phyloP scores from a whole-genome alignment of 2,797 vertebrate species.

The Enteromius treurensis region DNA sequence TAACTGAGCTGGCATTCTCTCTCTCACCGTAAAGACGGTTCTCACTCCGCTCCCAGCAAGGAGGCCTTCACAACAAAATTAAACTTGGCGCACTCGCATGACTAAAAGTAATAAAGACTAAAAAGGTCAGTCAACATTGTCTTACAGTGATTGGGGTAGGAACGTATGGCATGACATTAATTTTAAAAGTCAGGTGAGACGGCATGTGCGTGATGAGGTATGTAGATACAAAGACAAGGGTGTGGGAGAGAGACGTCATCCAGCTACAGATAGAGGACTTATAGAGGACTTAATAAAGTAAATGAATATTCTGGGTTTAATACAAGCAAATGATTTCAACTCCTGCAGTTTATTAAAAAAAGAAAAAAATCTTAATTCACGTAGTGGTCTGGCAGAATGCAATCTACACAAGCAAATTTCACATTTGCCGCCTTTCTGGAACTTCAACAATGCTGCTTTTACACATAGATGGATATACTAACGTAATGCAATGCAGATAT shows the following conservation, averaged over 20 bases:
- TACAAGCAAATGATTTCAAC: background rate
- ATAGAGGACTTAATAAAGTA: constrained; percentile 2
- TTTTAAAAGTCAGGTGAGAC: constrained; percentile 37
- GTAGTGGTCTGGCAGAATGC: background rate
- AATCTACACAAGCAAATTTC: constrained; percentile 1
- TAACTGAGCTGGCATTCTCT: constrained; percentile 44
- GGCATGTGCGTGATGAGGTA: background rate
- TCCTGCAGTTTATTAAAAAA: background rate
- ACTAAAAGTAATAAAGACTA: constrained; percentile 56
- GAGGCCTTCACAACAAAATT: constrained; percentile 50
- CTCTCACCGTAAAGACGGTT: background rate
- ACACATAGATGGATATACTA: background rate
- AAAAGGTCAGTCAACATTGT: constrained; percentile 65
- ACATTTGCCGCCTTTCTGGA: background rate
- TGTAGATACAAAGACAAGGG: background rate
- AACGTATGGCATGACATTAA: constrained; percentile 44
- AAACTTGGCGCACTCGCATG: constrained; percentile 59
- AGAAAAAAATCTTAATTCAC: background rate
- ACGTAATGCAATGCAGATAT: background rate
- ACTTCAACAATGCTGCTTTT: background rate
- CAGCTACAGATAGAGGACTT: background rate
- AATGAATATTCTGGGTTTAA: background rate
- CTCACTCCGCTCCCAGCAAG: background rate
- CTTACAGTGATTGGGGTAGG: constrained; percentile 23
- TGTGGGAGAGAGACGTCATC: background rate